Conservation (phyloP, 2,888 invertebrate genomes). For the Nudaria mundana region DNA sequence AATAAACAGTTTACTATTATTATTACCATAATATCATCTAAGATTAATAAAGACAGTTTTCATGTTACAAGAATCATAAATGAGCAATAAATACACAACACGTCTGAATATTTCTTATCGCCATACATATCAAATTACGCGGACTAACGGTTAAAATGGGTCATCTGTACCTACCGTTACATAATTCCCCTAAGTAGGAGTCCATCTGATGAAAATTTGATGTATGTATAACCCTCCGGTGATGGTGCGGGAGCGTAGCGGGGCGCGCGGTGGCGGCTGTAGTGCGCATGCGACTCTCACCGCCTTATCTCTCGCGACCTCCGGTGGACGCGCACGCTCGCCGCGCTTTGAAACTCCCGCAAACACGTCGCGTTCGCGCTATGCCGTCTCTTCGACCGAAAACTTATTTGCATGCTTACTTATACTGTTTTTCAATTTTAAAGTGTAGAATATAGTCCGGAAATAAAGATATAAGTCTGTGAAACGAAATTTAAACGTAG, state of each 20-base stretch:
- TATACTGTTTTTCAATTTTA: conserved; percentile 53
- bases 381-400: conserved; percentile 64
- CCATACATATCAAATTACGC: conserved; percentile 33
- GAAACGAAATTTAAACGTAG: conserved; percentile 38
- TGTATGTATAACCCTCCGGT: conserved; percentile 65
- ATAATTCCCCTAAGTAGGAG: conserved; percentile 62
- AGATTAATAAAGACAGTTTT: too few relatives aligned
- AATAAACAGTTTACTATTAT: too few relatives aligned
- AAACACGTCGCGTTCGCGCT: conserved; percentile 61
- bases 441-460: conserved; percentile 61
- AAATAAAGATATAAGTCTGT: conserved; percentile 65
- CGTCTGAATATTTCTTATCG: too few relatives aligned
- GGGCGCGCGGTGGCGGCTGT: conserved; percentile 55
- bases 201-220: conserved; percentile 72
- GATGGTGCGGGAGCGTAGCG: conserved; percentile 58
- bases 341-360: conserved; percentile 56
- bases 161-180: conserved; percentile 71
- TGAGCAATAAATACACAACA: too few relatives aligned
- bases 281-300: conserved; percentile 76
- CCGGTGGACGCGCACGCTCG: conserved; percentile 76
- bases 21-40: too few relatives aligned
- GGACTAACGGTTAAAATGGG: conserved; percentile 49
- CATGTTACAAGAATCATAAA: too few relatives aligned
- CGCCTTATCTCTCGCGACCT: conserved; percentile 81
- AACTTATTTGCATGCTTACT: conserved; percentile 58